Evolutionary conservation across 1,140 invertebrate genomes (phyloP), one percentile per base, ranked within the genome.

Genomic region (Physella acuta): DNA sequence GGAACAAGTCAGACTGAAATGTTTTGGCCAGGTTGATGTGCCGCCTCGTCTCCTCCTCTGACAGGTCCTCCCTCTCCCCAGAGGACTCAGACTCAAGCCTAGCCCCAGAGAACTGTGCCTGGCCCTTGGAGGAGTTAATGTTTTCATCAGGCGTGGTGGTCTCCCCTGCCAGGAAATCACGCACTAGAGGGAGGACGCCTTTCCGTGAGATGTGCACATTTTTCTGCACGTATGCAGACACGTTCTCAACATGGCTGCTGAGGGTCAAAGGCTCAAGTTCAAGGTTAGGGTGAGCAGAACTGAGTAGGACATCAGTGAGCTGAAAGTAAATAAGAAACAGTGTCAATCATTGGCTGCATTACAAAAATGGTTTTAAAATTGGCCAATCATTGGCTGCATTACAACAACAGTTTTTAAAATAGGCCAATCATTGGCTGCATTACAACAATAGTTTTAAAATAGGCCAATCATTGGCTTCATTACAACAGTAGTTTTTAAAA

Each of bases 121-220:
- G 24, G 26, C 44, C 20, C 36, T 39, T 37, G 3, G 26, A 2
- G n/a, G 49, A 26, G 56, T 68, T 60, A 20, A 60, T 20, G 36
- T 56, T 60, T 17, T 73, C 73, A 53, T 78, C 76, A 2, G 74
- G 77, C 28, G 71, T 65, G 24, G n/a, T 26, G 16, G 36, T 26
- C 28, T 77, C 77, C 20, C 75, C 75, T 51, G 70, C 55, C 1
- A 80, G 60, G 73, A 77, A 78, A 20, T 62, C 64, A 55, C 75
- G 75, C 28, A 85, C 65, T 11, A 85, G 62, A n/a, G 83, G 83
- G 17, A 83, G 49, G 33, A 85, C 75, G 68, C 77, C 69, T 71
- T 85, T 84, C 20, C 83, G 71, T 0, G 78, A 81, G 0, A 79
- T 80, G 33, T 64, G 71, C 11, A 81, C 71, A 65, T 84, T 84